Base-by-base conservation (phyloP, 2,888 invertebrate genomes). In the Podotricha telesiphe region DNA sequence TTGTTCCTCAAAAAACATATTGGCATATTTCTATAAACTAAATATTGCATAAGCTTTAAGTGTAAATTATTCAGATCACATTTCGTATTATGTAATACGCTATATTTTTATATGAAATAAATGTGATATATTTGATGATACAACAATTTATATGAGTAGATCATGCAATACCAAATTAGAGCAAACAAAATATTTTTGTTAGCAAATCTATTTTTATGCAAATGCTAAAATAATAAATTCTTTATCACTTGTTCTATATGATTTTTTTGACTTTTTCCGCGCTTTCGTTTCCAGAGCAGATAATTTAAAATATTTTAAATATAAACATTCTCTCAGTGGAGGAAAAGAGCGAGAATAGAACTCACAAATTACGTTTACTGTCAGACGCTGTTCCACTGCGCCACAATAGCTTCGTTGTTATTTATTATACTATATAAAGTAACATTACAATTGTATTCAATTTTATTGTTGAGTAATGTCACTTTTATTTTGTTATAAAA, bases 141-240 rank as follows among this genome's bases (percentile, higher is more conserved):
- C 42, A 22, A 20, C 22, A 20, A 8, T n/a, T 20, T 58, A 20
- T 28, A 28, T 19, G 40, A 58, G 20, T 58, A 20, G 40, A 8
- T 20, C 19, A 20, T 58, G 40, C 42, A 20, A 58, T 42, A 58
- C 40, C 42, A 22, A 59, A 59, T 45, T 48, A 62, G 47, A 34
- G 34, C 62, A 62, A 62, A 34, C 48, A 19, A n/a, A 47, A 62
- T 48, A 19, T 62, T 62, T 48, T 62, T 19, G 34, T 62, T 13
- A 7, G 34, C 28, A 62, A 61, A 53, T 47, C 53, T 55, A 11
- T 19, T 48, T 28, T 61, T 5, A 48, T 59, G 22, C 42, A 20
- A 45, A 45, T 42, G n/a, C 11, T 40, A 19, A 58, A 17, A 58
- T 22, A n/a, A 53, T 8, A n/a, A 34, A n/a, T 17, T n/a, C 7